Evolutionary conservation across 2,113 vertebrate genomes (phyloP), one percentile per base, ranked within the genome.

Genomic region (Raja brachyura): DNA sequence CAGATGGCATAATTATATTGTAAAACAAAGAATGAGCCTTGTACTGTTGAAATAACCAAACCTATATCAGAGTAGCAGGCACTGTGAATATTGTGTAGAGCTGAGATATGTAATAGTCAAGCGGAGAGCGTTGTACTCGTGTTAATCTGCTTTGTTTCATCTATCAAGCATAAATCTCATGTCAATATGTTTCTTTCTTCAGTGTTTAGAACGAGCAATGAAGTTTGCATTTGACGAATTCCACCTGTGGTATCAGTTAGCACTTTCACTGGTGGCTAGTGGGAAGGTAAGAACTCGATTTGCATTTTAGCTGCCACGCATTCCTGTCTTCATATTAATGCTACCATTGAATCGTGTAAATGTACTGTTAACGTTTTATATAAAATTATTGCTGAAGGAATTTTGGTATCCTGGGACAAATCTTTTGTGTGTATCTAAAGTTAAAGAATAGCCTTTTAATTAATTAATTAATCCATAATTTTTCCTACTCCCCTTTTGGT

Each of bases 121-220:
- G n/a, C 31, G n/a, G 59, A 28, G 18, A n/a, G 39, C 18, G 39
- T 48, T 18, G 77, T 81, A 56, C 54, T 54, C 78, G 61, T 86
- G 11, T 86, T 59, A 81, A 88, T 63, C 5, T 16, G 16, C 28
- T 88, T 88, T 5, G 1, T 88, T 18, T 88, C 5, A 31, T 31
- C 61, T 88, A 31, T 66, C 83, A 88, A 88, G 16, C 5, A 31
- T 16, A 31, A n/a, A 88, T 16, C 63, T 92, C 90, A 92, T 48
- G 16, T 28, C 54, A 31, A 54, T 73, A 70, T 73, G 4, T 90
- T 39, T 73, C 66, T 93, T 28, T 70, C 94, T 76, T 14, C 94
- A 99, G 99, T 99, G 98, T 96, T 96, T 99, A 95, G 98, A 99
- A 93, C 97, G 98, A 96, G 98, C 98, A 94, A 98, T 99, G 98